Evolutionary conservation across 2,113 vertebrate genomes (phyloP).

Genomic region (Ceyx margarethae): DNA sequence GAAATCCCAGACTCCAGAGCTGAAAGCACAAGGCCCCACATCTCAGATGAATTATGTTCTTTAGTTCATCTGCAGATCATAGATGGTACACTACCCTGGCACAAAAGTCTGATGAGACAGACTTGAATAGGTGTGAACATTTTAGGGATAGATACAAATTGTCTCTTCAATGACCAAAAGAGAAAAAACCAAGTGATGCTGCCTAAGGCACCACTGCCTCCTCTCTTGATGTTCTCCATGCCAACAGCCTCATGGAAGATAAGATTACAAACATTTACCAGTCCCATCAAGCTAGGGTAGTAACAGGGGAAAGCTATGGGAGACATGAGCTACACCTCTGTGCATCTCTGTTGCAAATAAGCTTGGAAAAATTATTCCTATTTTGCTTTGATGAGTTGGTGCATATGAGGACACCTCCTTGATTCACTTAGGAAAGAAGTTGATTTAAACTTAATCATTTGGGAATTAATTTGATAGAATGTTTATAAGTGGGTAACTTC

Average conservation of each 20-base stretch:
- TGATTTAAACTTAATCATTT: neutral
- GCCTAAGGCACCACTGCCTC: neutral
- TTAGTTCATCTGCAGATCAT: neutral
- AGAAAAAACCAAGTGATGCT: neutral
- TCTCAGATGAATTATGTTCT: neutral
- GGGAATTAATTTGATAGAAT: neutral
- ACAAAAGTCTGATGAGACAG: neutral
- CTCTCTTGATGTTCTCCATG: neutral
- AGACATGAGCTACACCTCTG: neutral
- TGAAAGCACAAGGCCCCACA: fast-evolving
- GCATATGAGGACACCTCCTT: neutral
- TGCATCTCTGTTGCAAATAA: neutral
- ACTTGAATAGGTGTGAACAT: neutral
- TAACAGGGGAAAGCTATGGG: neutral
- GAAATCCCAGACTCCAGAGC: neutral
- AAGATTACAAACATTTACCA: neutral
- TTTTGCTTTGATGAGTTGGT: neutral
- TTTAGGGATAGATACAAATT: neutral
- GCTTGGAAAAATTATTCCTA: neutral
- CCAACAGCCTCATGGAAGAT: neutral
- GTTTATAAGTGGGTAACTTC: neutral
- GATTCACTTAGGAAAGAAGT: neutral
- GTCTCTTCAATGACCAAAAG: neutral
- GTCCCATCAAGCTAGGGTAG: neutral
- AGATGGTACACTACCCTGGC: neutral